A percentile compares a stretch with the other conserved stretches of the same genome.
Conservation (phyloP, 1,140 invertebrate species). For the Nephila pilipes region DNA sequence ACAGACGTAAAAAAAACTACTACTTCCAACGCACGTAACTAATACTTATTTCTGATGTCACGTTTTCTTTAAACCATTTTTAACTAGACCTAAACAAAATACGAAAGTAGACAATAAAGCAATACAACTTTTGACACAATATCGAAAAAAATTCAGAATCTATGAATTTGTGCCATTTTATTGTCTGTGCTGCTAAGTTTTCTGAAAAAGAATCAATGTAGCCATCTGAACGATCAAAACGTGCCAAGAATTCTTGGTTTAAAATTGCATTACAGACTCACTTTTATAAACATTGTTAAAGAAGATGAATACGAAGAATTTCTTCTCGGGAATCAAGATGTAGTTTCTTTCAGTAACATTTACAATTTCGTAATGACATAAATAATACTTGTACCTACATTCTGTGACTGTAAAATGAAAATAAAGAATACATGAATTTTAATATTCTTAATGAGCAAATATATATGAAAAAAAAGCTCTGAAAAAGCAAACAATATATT, state of each 20-base stretch:
- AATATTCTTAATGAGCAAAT: no score
- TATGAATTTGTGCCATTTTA: background rate
- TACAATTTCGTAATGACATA: no score
- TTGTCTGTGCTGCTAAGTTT: background rate
- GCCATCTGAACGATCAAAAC: background rate
- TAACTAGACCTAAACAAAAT: background rate
- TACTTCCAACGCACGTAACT: background rate
- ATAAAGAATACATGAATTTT: no score
- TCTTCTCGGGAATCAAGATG: no score
- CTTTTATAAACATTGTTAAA: no score
- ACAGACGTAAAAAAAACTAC: background rate
- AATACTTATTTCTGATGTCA: background rate
- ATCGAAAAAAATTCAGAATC: background rate
- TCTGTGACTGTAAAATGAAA: no score
- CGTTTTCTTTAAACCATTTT: background rate
- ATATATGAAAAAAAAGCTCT: no score
- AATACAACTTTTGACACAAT: background rate
- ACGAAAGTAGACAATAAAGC: background rate
- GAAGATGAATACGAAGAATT: no score
- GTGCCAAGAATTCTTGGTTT: background rate
- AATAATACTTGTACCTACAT: no score
- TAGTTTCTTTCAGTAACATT: no score
- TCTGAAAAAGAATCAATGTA: background rate
- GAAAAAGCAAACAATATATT: no score
- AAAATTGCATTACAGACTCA: no score